A percentile compares a stretch with the other conserved stretches of the same genome.
Conservation (phyloP, 2,888 invertebrate species). For the Lordiphosa andalusiaca region DNA sequence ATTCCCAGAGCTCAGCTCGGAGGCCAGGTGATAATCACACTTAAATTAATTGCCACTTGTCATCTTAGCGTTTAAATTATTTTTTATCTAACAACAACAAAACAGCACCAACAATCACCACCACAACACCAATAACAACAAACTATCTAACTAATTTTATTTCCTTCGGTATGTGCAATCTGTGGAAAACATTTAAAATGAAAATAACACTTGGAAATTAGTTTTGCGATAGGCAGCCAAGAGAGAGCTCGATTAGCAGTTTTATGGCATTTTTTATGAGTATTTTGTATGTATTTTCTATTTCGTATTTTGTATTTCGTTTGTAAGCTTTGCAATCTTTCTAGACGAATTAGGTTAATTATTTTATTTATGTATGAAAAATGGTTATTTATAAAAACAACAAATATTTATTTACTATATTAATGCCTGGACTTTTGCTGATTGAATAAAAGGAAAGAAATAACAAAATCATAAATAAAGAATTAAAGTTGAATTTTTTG, state of each 20-base stretch:
- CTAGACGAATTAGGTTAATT: constrained; percentile 58
- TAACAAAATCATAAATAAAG: constrained; percentile 37
- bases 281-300: constrained; percentile 40
- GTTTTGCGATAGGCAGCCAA: constrained; percentile 50
- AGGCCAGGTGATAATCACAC: constrained; percentile 73
- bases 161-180: constrained; percentile 51
- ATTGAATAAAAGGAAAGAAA: constrained; percentile 47
- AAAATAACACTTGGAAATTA: constrained; percentile 45
- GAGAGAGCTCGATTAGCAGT: constrained; percentile 65
- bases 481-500: constrained; percentile 34
- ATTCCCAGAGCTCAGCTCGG: constrained; percentile 51
- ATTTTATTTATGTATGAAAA: constrained; percentile 54
- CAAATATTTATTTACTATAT: constrained; percentile 59
- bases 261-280: constrained; percentile 45
- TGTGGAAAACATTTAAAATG: constrained; percentile 39
- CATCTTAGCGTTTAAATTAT: constrained; percentile 73
- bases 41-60: constrained; percentile 75
- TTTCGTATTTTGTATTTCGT: constrained; percentile 33
- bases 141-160: constrained; percentile 40
- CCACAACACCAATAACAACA: constrained; percentile 20
- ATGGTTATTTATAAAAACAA: constrained; percentile 49
- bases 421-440: constrained; percentile 45
- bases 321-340: constrained; percentile 22
- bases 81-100: constrained; percentile 55
- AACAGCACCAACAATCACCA: constrained; percentile 20